Evolutionary conservation across 2,113 vertebrate species (phyloP).

Genomic region (Sisor rabdophorus): DNA sequence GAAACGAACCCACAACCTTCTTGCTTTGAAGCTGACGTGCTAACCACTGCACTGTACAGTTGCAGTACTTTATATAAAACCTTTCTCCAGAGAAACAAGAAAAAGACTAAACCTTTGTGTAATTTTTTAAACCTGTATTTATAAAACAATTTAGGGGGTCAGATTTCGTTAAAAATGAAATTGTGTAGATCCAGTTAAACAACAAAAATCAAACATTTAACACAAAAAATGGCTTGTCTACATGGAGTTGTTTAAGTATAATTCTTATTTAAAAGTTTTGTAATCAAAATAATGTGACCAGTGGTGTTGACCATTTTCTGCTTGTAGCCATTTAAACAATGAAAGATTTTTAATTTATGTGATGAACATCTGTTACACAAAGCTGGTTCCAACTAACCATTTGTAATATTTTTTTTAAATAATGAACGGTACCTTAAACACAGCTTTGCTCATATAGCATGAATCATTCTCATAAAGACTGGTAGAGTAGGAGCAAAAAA

Average conservation of each 20-base stretch:
- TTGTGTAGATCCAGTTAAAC: not conserved
- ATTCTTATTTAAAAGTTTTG: not conserved
- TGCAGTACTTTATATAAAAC: not conserved
- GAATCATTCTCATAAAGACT: not conserved
- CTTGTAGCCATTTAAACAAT: not conserved
- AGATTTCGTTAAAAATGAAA: not conserved
- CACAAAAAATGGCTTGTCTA: not conserved
- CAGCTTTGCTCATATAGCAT: not conserved
- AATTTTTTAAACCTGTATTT: not conserved
- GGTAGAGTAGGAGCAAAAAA: not conserved
- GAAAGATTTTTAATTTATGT: not conserved
- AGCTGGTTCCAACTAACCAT: not conserved
- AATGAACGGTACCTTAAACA: not conserved
- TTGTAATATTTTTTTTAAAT: not conserved
- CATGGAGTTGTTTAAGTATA: not conserved
- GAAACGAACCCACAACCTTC: too few species aligned
- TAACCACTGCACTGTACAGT: too few species aligned
- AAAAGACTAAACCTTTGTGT: not conserved
- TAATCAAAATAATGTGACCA: not conserved
- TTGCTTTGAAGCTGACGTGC: too few species aligned
- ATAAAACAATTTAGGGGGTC: not conserved
- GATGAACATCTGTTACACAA: constrained; percentile 2
- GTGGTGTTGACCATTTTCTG: not conserved
- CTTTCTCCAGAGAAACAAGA: not conserved
- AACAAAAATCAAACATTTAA: not conserved